Evolutionary conservation across 2,888 invertebrate genomes (phyloP).

Genomic region (Netelia melanura): DNA sequence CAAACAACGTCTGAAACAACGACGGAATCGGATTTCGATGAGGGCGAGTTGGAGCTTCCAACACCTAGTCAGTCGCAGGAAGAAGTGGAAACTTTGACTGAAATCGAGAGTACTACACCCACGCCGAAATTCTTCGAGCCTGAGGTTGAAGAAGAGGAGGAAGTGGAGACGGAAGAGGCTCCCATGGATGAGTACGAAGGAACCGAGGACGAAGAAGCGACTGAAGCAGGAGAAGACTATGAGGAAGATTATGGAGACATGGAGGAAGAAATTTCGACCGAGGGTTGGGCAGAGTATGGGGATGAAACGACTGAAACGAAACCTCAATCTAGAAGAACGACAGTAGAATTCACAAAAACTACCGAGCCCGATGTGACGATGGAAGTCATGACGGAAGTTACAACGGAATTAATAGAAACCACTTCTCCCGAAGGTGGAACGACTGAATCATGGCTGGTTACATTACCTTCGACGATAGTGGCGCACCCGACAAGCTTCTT

Average conservation of each 20-base stretch:
- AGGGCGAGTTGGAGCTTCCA: conserved; percentile 17
- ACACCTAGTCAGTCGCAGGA: conserved; percentile 19
- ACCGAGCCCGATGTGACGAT: conserved; percentile 1
- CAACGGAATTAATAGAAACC: background rate
- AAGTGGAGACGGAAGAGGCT: background rate
- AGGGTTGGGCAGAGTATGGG: conserved; percentile 25
- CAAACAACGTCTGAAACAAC: background rate
- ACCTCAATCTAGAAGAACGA: conserved; percentile 15
- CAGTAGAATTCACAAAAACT: conserved; percentile 14
- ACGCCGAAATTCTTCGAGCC: background rate
- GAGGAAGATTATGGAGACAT: conserved; percentile 22
- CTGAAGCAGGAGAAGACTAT: conserved; percentile 25
- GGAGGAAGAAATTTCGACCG: background rate
- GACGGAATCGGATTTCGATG: conserved; percentile 32
- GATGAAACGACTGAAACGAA: background rate
- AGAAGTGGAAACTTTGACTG: conserved; percentile 8
- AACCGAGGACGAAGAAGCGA: conserved; percentile 6
- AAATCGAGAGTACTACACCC: conserved; percentile 11
- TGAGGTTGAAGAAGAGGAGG: background rate
- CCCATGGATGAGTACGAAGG: conserved; percentile 13
- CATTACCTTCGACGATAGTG: conserved; percentile 22
- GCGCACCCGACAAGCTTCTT: conserved; percentile 2
- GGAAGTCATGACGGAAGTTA: background rate
- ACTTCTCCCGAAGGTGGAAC: background rate
- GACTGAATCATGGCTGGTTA: background rate